A percentile compares a stretch with the other conserved stretches of the same genome.
Conservation (phyloP, 1,140 invertebrate genomes). For the Hetaerina americana region DNA sequence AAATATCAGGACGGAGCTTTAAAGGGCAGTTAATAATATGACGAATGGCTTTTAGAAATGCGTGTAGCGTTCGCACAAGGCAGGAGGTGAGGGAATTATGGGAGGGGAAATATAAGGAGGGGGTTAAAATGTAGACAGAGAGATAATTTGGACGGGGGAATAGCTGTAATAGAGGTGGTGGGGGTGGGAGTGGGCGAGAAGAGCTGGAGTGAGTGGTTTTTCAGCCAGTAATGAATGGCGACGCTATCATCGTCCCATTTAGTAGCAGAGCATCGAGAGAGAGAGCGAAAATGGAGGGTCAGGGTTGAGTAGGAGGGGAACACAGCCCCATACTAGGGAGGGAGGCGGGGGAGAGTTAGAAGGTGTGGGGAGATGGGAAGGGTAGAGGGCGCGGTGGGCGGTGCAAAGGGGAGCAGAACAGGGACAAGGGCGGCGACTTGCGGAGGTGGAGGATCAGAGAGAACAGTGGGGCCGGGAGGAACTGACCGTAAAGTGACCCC, state of each 20-base stretch:
- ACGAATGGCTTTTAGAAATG: neutral
- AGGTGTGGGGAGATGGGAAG: too few species aligned
- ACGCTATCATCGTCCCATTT: neutral
- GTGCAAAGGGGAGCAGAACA: neutral
- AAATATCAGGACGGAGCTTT: neutral
- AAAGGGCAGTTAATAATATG: neutral
- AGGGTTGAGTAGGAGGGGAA: too few species aligned
- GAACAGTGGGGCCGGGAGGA: too few species aligned
- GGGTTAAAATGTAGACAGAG: too few species aligned
- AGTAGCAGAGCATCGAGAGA: neutral
- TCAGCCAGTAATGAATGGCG: neutral
- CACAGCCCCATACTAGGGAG: too few species aligned
- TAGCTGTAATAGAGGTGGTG: too few species aligned
- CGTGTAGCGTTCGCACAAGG: neutral
- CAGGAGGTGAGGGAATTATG: neutral
- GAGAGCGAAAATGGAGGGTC: too few species aligned
- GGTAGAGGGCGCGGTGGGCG: neutral
- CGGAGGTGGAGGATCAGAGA: neutral
- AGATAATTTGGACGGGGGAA: neutral
- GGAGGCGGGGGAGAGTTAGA: too few species aligned
- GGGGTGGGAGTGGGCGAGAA: too few species aligned
- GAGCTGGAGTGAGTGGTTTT: too few species aligned
- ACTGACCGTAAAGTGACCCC: neutral
- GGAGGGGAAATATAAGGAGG: neutral
- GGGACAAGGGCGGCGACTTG: neutral